Conservation (phyloP, 2,888 invertebrate genomes). For the Hydroisotoma schaefferi region DNA sequence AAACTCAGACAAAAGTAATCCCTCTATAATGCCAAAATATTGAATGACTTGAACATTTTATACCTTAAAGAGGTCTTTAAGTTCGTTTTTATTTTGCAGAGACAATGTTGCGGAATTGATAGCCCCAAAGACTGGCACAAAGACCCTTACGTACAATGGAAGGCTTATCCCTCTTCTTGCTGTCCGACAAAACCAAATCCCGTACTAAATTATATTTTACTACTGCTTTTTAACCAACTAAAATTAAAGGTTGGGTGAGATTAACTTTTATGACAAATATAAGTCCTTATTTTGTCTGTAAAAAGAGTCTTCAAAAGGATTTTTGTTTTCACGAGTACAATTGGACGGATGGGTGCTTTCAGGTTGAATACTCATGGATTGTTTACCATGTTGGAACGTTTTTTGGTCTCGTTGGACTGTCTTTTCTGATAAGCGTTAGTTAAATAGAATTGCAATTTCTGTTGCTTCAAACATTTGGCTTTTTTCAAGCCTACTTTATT, state of each 20-base stretch:
- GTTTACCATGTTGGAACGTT: constrained; percentile 10
- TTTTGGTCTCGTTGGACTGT: constrained; percentile 4
- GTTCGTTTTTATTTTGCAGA: constrained; percentile 5
- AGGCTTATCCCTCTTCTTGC: not conserved
- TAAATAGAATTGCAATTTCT: too few species aligned
- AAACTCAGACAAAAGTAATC: not conserved
- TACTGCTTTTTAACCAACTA: not conserved
- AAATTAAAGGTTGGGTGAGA: not conserved
- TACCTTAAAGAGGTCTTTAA: not conserved
- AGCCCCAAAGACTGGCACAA: constrained; percentile 19
- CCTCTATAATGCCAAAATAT: too few species aligned
- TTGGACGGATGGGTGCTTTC: constrained; percentile 20
- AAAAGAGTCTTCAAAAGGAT: not conserved
- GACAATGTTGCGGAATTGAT: constrained; percentile 26
- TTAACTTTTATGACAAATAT: not conserved
- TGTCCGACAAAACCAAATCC: not conserved
- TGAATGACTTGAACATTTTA: too few species aligned
- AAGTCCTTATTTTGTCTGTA: not conserved
- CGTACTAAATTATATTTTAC: not conserved
- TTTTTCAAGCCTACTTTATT: not conserved
- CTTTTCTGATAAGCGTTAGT: constrained; percentile 17
- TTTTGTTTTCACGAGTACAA: not conserved
- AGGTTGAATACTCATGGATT: constrained; percentile 11
- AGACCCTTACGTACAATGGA: not conserved
- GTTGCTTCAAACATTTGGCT: too few species aligned